These are phyloP conservation scores for Lasioglossum lativentre DNA, from an alignment of 2,888 invertebrate genomes.

Conservation along the genomic window DNA sequence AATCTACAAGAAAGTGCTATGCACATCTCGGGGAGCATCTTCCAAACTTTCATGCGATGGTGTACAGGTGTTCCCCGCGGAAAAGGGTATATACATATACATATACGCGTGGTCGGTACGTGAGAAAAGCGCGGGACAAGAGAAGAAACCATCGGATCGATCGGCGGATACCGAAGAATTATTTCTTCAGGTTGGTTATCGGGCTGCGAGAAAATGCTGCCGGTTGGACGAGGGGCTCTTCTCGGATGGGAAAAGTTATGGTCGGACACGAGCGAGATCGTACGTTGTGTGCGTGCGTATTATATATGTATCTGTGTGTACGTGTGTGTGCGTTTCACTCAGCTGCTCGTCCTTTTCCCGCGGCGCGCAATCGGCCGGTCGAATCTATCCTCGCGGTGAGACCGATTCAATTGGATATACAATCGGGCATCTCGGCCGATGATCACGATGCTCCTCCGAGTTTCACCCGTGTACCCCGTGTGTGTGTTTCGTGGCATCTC, in stretches of 20 bases:
- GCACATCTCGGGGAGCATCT: neutral
- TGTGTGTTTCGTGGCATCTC: slow-evolving; percentile 20
- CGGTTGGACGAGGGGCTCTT: neutral
- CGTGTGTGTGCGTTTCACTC: slow-evolving; percentile 24
- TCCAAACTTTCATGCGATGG: neutral
- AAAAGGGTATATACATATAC: slow-evolving; percentile 12
- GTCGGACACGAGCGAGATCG: neutral
- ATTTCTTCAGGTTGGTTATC: slow-evolving; percentile 36
- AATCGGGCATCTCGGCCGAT: slow-evolving; percentile 26
- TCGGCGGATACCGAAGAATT: slow-evolving; percentile 52
- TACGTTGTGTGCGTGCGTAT: neutral
- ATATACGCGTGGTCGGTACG: neutral
- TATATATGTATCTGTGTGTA: neutral
- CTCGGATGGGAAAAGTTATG: slow-evolving; percentile 41
- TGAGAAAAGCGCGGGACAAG: slow-evolving; percentile 29
- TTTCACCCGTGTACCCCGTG: slow-evolving; percentile 25
- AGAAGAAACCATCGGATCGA: slow-evolving; percentile 39
- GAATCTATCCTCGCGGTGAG: slow-evolving; percentile 26
- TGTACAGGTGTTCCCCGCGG: neutral
- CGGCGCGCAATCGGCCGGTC: slow-evolving; percentile 25
- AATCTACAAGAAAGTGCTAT: neutral
- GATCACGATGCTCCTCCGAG: slow-evolving; percentile 42
- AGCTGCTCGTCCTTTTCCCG: slow-evolving; percentile 17
- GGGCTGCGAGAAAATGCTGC: slow-evolving; percentile 29
- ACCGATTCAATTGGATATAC: slow-evolving; percentile 30